These are phyloP conservation scores for Parnassius smintheus DNA, from an alignment of 2,888 invertebrate species.

Conservation along the genomic window DNA sequence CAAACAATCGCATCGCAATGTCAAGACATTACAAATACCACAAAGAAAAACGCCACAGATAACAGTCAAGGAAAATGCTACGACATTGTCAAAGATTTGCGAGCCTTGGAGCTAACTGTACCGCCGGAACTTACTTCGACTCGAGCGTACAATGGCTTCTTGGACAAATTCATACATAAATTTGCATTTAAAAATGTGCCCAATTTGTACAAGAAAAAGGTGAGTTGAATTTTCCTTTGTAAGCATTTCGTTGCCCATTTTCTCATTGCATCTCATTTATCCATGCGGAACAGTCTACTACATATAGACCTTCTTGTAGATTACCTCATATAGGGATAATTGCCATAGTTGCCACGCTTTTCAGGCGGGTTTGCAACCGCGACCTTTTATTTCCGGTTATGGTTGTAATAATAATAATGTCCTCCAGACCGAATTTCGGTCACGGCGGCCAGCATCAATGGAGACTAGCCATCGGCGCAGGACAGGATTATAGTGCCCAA, in stretches of 20 bases:
- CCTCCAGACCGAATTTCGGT: too few relatives aligned
- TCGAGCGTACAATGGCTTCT: slow-evolving; percentile 2
- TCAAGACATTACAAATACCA: background rate
- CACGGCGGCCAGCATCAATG: too few relatives aligned
- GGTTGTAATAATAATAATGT: too few relatives aligned
- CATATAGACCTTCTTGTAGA: too few relatives aligned
- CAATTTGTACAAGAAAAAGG: slow-evolving; percentile 4
- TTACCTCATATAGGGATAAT: too few relatives aligned
- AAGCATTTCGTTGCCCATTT: background rate
- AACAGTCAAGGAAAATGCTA: slow-evolving; percentile 1
- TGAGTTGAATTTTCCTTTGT: slow-evolving; percentile 1
- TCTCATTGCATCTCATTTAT: background rate
- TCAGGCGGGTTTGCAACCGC: too few relatives aligned
- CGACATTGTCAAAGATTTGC: slow-evolving; percentile 19
- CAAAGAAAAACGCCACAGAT: background rate
- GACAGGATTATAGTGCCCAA: too few relatives aligned
- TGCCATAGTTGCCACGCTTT: too few relatives aligned
- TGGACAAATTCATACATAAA: slow-evolving; percentile 20
- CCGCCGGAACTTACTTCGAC: slow-evolving; percentile 8
- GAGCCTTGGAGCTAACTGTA: slow-evolving; percentile 3
- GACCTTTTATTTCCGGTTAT: too few relatives aligned
- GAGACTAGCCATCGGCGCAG: too few relatives aligned
- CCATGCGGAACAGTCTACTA: too few relatives aligned
- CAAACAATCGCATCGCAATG: background rate
- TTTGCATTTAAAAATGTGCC: slow-evolving; percentile 20